These are phyloP conservation scores for Exephanes ischioxanthus DNA, from an alignment of 2,888 invertebrate genomes.

Conservation along the genomic window DNA sequence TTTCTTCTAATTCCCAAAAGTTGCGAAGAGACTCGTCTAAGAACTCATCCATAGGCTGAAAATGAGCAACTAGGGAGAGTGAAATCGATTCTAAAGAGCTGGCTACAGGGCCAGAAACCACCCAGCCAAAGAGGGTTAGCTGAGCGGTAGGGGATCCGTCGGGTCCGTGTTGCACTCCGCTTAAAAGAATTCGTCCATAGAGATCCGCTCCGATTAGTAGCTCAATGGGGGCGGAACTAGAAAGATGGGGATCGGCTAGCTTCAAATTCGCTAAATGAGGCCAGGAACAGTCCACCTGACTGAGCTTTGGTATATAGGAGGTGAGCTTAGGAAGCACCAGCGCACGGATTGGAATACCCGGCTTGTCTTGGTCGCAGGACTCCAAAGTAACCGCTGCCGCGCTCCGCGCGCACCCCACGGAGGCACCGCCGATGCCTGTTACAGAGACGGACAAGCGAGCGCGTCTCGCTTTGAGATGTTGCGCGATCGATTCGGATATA, in stretches of 20 bases:
- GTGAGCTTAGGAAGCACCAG: slow-evolving; percentile 4
- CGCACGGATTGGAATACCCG: not conserved
- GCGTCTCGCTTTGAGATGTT: slow-evolving; percentile 48
- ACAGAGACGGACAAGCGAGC: slow-evolving; percentile 48
- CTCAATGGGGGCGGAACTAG: slow-evolving; percentile 5
- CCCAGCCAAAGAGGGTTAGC: slow-evolving; percentile 60
- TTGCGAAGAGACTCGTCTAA: not conserved
- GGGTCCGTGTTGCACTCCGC: slow-evolving; percentile 21
- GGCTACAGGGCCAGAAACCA: slow-evolving; percentile 48
- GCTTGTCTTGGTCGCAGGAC: not conserved
- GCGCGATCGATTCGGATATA: slow-evolving; percentile 59
- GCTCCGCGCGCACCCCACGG: not conserved
- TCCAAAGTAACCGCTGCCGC: not conserved
- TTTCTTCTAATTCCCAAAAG: slow-evolving; percentile 74
- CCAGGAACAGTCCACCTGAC: not conserved
- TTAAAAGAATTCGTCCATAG: slow-evolving; percentile 38
- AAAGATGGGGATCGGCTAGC: slow-evolving; percentile 33
- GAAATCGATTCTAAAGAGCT: not conserved
- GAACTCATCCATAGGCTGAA: slow-evolving; percentile 6
- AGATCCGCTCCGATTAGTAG: slow-evolving; percentile 55
- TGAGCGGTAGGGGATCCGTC: slow-evolving; percentile 41
- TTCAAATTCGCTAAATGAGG: slow-evolving; percentile 8
- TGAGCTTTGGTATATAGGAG: not conserved
- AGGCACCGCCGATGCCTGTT: slow-evolving; percentile 46
- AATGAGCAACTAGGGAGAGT: not conserved